Evolutionary conservation across 2,797 vertebrate genomes (phyloP).

Genomic region (Vespertilio murinus): DNA sequence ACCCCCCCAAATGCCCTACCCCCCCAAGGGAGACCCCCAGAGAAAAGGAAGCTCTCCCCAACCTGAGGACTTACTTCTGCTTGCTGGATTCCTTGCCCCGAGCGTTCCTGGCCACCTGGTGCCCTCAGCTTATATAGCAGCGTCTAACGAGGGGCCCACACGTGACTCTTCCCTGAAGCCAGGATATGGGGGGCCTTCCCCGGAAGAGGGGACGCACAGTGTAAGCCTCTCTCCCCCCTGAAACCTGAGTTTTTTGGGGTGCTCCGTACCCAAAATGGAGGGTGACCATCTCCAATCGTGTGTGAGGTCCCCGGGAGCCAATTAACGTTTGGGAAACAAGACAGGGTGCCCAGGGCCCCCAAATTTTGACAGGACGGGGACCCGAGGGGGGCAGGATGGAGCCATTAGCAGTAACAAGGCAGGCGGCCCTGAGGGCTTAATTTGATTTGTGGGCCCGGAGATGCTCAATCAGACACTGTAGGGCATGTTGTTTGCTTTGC

Average conservation of each 20-base stretch:
- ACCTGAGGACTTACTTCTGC: slow-evolving; percentile 57
- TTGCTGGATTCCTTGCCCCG: slow-evolving; percentile 43
- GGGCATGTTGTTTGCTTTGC: slow-evolving; percentile 60
- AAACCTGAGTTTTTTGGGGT: slow-evolving; percentile 4
- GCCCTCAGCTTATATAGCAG: slow-evolving; percentile 59
- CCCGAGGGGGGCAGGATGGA: background rate
- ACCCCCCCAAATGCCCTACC: background rate
- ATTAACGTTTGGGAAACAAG: slow-evolving; percentile 47
- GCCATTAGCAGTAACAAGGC: slow-evolving; percentile 40
- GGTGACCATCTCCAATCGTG: background rate
- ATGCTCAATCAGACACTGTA: slow-evolving; percentile 21
- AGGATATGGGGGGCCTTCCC: background rate
- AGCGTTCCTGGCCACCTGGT: background rate
- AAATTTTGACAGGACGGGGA: slow-evolving; percentile 46
- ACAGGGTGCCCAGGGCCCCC: slow-evolving; percentile 14
- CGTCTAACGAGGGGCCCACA: slow-evolving; percentile 60
- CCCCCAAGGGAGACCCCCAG: background rate
- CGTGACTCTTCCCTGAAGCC: slow-evolving; percentile 59
- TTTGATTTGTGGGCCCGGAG: slow-evolving; percentile 77
- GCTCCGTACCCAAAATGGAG: slow-evolving; percentile 18
- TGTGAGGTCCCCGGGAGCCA: slow-evolving; percentile 25
- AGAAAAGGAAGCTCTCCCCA: background rate
- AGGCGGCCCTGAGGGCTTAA: slow-evolving; percentile 70
- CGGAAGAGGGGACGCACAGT: background rate
- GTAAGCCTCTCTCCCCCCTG: background rate